These are phyloP conservation scores for Graphium colonna DNA, from an alignment of 2,888 invertebrate genomes.

Conservation along the genomic window DNA sequence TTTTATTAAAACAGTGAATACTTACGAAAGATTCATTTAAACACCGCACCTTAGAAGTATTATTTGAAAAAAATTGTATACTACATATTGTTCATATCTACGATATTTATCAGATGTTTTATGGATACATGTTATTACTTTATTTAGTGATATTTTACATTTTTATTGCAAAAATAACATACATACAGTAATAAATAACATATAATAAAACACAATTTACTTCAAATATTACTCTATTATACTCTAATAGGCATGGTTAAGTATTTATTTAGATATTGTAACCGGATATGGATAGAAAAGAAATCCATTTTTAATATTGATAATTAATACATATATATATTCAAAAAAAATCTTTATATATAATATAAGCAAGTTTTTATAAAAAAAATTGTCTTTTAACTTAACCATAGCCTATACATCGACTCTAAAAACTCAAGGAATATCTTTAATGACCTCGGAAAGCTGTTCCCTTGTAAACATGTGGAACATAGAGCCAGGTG, in stretches of 20 bases:
- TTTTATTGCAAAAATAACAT: constrained; percentile 2
- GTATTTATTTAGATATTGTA: neutral
- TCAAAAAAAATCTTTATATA: no score
- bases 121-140: no score
- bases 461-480: constrained; percentile 95
- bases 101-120: no score
- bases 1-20: constrained; percentile 56
- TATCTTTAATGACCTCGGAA: constrained; percentile 91
- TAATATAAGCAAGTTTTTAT: no score
- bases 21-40: constrained; percentile 52
- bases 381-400: no score
- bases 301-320: no score
- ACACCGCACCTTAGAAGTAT: constrained; percentile 41
- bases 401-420: constrained; percentile 24
- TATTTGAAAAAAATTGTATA: constrained; percentile 60
- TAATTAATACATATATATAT: no score
- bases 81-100: constrained; percentile 4
- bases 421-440: constrained; percentile 73
- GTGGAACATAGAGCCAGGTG: constrained; percentile 89
- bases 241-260: constrained; percentile 13
- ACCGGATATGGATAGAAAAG: no score
- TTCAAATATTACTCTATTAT: constrained; percentile 53
- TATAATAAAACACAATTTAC: constrained; percentile 45
- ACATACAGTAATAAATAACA: neutral
- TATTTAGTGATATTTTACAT: neutral